These are phyloP conservation scores for Grammomys surdaster DNA, from an alignment of 2,113 vertebrate species.

Conservation along the genomic window DNA sequence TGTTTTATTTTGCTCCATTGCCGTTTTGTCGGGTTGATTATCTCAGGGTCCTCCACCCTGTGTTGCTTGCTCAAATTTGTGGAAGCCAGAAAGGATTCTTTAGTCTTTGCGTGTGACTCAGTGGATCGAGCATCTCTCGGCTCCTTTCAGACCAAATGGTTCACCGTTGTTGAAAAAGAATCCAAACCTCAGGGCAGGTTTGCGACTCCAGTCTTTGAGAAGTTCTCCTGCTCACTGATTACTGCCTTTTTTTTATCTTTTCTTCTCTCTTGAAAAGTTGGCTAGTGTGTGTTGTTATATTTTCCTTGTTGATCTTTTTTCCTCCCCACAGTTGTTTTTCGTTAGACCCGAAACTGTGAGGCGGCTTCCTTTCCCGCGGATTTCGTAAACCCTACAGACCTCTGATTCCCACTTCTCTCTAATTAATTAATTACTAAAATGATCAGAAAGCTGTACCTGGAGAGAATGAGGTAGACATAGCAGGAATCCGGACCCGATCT, in stretches of 20 bases:
- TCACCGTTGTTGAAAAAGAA: conserved; percentile 59
- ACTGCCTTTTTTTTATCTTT: background rate
- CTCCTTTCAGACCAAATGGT: conserved; percentile 42
- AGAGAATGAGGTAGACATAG: conserved; percentile 14
- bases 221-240: conserved; percentile 20
- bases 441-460: conserved; percentile 77
- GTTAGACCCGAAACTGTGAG: conserved; percentile 75
- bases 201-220: conserved; percentile 58
- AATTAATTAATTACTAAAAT: conserved; percentile 52
- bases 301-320: background rate
- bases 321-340: conserved; percentile 62
- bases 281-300: conserved; percentile 20
- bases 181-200: conserved; percentile 60
- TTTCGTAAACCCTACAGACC: background rate
- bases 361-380: background rate
- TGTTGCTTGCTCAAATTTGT: background rate
- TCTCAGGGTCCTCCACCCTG: background rate
- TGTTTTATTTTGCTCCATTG: conserved; percentile 27
- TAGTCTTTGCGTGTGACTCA: background rate
- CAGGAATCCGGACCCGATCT: conserved; percentile 23
- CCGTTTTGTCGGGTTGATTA: background rate
- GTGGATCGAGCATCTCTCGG: background rate
- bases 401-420: conserved; percentile 2
- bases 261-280: conserved; percentile 51
- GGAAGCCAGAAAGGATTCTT: background rate